Conservation (phyloP, 2,888 invertebrate genomes). For the Eulithis testata region DNA sequence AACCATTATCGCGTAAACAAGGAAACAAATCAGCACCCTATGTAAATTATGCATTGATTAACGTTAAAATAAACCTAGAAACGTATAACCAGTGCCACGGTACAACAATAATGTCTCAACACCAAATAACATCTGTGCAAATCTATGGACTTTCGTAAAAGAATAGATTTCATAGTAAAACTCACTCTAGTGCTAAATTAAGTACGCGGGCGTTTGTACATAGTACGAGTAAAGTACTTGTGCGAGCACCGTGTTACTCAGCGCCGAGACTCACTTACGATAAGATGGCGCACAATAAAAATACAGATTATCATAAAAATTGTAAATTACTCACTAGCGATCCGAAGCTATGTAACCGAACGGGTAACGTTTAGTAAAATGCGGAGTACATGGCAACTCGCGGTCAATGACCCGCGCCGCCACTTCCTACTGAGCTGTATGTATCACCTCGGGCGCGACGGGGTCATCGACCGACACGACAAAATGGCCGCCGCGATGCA, state of each 20-base stretch:
- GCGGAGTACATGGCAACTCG: slow-evolving; percentile 56
- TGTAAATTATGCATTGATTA: slow-evolving; percentile 63
- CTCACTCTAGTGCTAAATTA: slow-evolving; percentile 22
- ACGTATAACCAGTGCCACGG: slow-evolving; percentile 52
- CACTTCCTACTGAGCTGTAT: slow-evolving; percentile 11
- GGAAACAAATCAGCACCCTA: slow-evolving; percentile 61
- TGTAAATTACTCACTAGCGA: slow-evolving; percentile 76
- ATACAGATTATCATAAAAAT: slow-evolving; percentile 57
- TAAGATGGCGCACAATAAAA: slow-evolving; percentile 62
- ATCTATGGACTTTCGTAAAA: not conserved
- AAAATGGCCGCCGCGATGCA: slow-evolving; percentile 51
- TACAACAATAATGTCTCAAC: slow-evolving; percentile 40
- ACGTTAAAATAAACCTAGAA: slow-evolving; percentile 58
- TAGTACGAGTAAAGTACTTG: slow-evolving; percentile 12
- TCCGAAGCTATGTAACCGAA: slow-evolving; percentile 73
- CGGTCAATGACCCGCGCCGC: slow-evolving; percentile 39
- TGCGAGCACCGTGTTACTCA: slow-evolving; percentile 19
- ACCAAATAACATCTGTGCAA: slow-evolving; percentile 15
- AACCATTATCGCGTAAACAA: slow-evolving; percentile 46
- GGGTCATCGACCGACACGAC: slow-evolving; percentile 54
- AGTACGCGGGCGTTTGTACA: slow-evolving; percentile 21
- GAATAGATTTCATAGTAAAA: slow-evolving; percentile 7
- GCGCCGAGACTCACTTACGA: slow-evolving; percentile 45
- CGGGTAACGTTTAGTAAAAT: slow-evolving; percentile 73
- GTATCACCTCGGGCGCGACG: slow-evolving; percentile 24